Percentiles rank a stretch among this genome's conserved stretches.
Conservation (phyloP, 2,113 vertebrate species). For the Pristiophorus japonicus region DNA sequence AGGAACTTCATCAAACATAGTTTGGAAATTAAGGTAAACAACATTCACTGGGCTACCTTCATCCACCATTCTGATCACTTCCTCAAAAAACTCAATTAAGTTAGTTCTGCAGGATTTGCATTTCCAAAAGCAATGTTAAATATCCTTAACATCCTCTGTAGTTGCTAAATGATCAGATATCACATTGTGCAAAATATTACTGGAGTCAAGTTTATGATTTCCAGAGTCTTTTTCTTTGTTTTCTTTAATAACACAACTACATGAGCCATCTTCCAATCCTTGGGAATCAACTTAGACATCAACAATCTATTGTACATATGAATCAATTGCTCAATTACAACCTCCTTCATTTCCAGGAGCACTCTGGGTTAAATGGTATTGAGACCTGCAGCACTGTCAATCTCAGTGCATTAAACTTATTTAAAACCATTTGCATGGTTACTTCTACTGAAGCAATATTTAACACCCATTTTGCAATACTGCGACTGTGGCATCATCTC, state of each 20-base stretch:
- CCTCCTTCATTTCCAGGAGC: neutral
- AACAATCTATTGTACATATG: neutral
- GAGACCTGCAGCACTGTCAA: neutral
- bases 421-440: neutral
- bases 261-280: neutral
- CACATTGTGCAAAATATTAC: too few species aligned
- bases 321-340: neutral
- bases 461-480: neutral
- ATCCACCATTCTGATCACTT: too few species aligned
- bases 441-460: neutral
- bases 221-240: neutral
- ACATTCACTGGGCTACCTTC: too few species aligned
- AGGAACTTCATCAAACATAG: too few species aligned
- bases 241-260: neutral
- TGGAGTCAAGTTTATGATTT: neutral
- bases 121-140: too few species aligned
- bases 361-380: neutral
- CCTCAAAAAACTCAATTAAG: too few species aligned
- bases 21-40: too few species aligned
- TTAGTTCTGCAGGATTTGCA: too few species aligned
- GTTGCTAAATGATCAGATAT: too few species aligned
- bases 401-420: neutral
- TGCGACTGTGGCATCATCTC: neutral
- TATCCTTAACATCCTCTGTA: too few species aligned
- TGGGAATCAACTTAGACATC: neutral